Evolutionary conservation across 1,140 invertebrate genomes (phyloP).

Genomic region (Dreissena rostriformis): DNA sequence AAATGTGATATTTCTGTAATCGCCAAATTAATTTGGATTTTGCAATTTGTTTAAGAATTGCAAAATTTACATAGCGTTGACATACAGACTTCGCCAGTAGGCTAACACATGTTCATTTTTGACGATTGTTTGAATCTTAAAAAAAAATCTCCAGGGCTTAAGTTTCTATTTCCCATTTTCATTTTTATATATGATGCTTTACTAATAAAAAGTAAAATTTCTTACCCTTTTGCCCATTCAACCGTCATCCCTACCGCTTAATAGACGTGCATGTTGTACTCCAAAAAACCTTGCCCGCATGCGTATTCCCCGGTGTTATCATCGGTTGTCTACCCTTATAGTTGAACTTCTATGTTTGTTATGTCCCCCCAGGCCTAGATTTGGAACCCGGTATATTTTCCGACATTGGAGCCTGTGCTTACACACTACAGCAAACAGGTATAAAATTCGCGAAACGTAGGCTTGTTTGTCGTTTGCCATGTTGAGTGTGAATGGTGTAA

Average conservation of each 20-base stretch:
- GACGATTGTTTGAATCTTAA: too few species aligned
- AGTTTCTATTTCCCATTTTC: too few species aligned
- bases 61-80: neutral
- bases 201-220: too few species aligned
- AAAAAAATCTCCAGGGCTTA: too few species aligned
- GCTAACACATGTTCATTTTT: too few species aligned
- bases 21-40: neutral
- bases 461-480: too few species aligned
- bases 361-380: constrained; percentile 52
- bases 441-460: neutral
- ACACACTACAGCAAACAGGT: constrained; percentile 55
- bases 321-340: constrained; percentile 14
- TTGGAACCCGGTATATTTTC: constrained; percentile 45
- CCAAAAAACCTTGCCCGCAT: constrained; percentile 28
- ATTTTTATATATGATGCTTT: too few species aligned
- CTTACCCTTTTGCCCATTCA: too few species aligned
- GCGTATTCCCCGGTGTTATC: constrained; percentile 24
- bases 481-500: too few species aligned
- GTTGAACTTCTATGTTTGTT: constrained; percentile 53
- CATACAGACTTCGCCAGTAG: neutral
- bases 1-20: neutral
- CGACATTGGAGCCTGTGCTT: constrained; percentile 42
- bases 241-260: too few species aligned
- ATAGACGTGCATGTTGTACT: constrained; percentile 20
- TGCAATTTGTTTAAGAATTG: constrained; percentile 1